These are phyloP conservation scores for Ennomos quercinarius DNA, from an alignment of 2,888 invertebrate species.

Conservation along the genomic window DNA sequence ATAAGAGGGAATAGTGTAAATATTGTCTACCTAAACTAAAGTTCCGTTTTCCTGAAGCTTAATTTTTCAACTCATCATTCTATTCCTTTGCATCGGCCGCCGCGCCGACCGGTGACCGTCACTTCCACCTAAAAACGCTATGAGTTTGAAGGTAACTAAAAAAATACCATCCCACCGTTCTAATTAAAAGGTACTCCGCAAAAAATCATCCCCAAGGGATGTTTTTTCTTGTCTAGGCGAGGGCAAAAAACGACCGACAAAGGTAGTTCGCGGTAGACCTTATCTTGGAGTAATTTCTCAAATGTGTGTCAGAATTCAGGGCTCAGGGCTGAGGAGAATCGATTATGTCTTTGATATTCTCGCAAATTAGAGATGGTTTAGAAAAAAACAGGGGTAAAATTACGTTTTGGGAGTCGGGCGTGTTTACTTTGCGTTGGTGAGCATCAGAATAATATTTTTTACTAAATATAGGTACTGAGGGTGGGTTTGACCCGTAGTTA, in stretches of 20 bases:
- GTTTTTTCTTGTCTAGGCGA: slow-evolving; percentile 60
- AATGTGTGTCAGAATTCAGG: slow-evolving; percentile 53
- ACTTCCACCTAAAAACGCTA: slow-evolving; percentile 19
- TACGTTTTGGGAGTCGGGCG: not conserved
- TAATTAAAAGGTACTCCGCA: slow-evolving; percentile 80
- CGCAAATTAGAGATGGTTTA: slow-evolving; percentile 41
- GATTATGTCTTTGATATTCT: slow-evolving; percentile 50
- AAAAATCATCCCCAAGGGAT: slow-evolving; percentile 73
- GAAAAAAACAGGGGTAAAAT: slow-evolving; percentile 18
- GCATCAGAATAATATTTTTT: not conserved
- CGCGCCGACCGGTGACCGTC: slow-evolving; percentile 5
- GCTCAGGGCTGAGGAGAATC: slow-evolving; percentile 58
- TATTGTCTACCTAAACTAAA: too few relatives aligned
- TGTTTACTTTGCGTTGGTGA: not conserved
- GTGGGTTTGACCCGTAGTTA: too few relatives aligned
- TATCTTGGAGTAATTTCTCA: slow-evolving; percentile 67
- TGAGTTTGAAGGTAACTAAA: slow-evolving; percentile 29
- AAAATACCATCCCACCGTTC: slow-evolving; percentile 51
- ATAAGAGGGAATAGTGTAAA: too few relatives aligned
- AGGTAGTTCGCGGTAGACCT: slow-evolving; percentile 57
- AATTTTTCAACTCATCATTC: not conserved
- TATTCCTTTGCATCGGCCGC: slow-evolving; percentile 5
- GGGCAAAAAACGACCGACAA: slow-evolving; percentile 78
- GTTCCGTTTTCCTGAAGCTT: not conserved
- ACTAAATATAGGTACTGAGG: too few relatives aligned